Base-by-base conservation (phyloP, 2,888 invertebrate genomes). In the Drosophila conformis region DNA sequence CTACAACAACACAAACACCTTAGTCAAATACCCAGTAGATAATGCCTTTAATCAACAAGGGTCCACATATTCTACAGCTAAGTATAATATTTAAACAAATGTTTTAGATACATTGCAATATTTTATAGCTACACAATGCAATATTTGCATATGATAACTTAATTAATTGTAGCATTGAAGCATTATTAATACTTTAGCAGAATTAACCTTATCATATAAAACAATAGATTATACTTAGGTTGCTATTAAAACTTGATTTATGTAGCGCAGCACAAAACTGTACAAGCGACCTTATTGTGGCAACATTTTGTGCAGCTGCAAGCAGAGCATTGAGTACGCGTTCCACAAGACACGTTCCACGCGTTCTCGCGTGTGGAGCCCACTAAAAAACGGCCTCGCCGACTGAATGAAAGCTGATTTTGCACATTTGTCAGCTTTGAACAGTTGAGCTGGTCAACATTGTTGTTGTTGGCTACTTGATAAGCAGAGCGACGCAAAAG, bases 401-500 rank as follows among this genome's bases (percentile, higher is more conserved):
- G 56, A 52, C 57, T 75, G 60, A 70, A 36, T 29, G 65, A 52
- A 69, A 59, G 59, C 76, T 65, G 70, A 77, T 70, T 79, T 76
- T 33, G 76, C 76, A 79, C 75, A 65, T 7, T 52, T 67, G 42
- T 33, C 59, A 21, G 52, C 40, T 54, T 52, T n/a, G n/a, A 21
- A 52, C 46, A 40, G 38, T 48, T 49, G 49, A 40, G 46, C 46
- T 40, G 35, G 38, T 63, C 36, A 58, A 46, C 21, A 58, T 42
- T 31, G 42, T 27, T 15, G 33, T n/a, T 31, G 35, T 25, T 31
- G 11, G n/a, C 64, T 38, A 52, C 40, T 46, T 79, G 59, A 77
- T 79, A 79, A 79, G 62, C 69, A 33, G 48, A 54, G 52, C 61
- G 40, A 49, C 27, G 15, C 54, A 31, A 46, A 15, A 36, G 31